Base-by-base conservation (phyloP, 2,888 invertebrate genomes). In the Leptogaster cylindrica region DNA sequence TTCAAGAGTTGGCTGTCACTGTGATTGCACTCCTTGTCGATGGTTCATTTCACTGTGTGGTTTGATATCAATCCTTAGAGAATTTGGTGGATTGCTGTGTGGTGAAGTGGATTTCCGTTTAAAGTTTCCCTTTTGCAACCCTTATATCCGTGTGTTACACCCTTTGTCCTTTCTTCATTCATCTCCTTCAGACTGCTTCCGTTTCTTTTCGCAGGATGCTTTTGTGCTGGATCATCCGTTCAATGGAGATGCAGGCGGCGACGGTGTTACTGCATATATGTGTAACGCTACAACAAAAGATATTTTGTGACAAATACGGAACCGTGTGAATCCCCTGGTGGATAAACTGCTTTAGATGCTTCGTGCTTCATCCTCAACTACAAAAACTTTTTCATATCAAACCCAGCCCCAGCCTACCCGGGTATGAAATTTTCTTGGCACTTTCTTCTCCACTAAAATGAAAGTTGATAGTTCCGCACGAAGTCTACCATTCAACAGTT, bases 401-500 rank as follows among this genome's bases (percentile, higher is more conserved):
- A 39, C 23, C 25, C 8, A 41, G 28, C 44, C 39, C 3, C 6
- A 7, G 5, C 18, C 5, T 20, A 36, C 31, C 31, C 31, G 8
- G 6, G 8, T 5, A 31, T 8, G 31, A 31, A 31, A 8, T n/a
- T 58, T 58, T 58, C 58, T 58, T 58, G 58, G 58, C 58, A 58
- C 58, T 36, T 12, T 25, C 12, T 16, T 6, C 25, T 41, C 23
- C 39, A 41, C 58, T 41, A 58, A 39, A 58, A 58, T 58, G 58
- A 58, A 41, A 58, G 58, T 41, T 58, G 58, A 58, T 58, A 58
- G 58, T 58, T 58, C 25, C 27, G 58, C 58, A 41, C 58, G 58
- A 41, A 39, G 39, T 58, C n/a, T 25, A 16, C 39, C 27, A 39
- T 58, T 58, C 58, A 58, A 39, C 58, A 58, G 58, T 58, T 58